Evolutionary conservation across 2,888 invertebrate genomes (phyloP).

Genomic region (Tanypteryx hageni): DNA sequence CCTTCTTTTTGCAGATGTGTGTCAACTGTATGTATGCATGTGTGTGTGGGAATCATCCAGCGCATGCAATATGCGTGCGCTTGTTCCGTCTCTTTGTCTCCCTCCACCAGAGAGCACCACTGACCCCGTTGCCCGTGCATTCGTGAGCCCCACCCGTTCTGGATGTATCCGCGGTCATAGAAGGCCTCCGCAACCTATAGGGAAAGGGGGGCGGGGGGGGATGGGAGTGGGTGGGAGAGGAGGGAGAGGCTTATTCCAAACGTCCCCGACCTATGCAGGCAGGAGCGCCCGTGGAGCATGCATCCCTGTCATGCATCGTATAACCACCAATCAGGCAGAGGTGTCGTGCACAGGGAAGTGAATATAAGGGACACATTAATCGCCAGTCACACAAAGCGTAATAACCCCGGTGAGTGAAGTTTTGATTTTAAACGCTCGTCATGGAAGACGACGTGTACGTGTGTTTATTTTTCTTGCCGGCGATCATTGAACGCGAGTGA

Average conservation of each 20-base stretch:
- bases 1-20: slow-evolving; percentile 8
- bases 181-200: neutral
- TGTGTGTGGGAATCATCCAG: neutral
- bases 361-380: slow-evolving; percentile 51
- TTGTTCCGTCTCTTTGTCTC: neutral
- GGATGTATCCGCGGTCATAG: slow-evolving; percentile 25
- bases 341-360: slow-evolving; percentile 37
- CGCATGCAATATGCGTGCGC: slow-evolving; percentile 24
- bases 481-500: neutral
- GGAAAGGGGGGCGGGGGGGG: neutral
- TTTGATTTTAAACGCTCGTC: slow-evolving; percentile 44
- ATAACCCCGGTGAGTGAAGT: slow-evolving; percentile 46
- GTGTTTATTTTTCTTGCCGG: neutral
- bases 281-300: neutral
- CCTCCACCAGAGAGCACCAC: neutral
- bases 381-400: slow-evolving; percentile 54
- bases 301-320: slow-evolving; percentile 32
- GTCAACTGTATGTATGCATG: neutral
- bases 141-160: slow-evolving; percentile 3
- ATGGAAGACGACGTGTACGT: neutral
- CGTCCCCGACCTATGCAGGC: neutral
- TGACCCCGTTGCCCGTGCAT: neutral
- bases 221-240: neutral
- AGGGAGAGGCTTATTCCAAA: slow-evolving; percentile 9
- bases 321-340: slow-evolving; percentile 33